phyloP scores from a whole-genome alignment of 2,888 invertebrate genomes.

The Machimus rusticus region DNA sequence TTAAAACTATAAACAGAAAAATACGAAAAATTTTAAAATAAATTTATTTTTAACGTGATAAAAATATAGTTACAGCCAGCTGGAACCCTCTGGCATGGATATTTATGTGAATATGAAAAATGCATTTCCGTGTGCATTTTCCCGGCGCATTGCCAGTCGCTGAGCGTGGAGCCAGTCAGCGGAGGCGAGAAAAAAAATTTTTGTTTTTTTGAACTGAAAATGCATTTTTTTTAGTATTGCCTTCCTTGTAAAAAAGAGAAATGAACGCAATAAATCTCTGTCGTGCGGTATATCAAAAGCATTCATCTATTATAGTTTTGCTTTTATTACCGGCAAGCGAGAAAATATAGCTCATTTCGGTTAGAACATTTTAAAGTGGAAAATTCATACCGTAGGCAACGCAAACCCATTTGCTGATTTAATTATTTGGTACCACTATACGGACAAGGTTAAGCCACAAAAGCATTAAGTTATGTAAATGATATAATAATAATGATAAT shows the following conservation, averaged over 20 bases:
- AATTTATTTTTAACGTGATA: neutral
- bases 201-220: neutral
- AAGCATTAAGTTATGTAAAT: neutral
- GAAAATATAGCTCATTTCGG: conserved; percentile 5
- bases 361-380: neutral
- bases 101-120: conserved; percentile 8
- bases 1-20: neutral
- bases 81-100: neutral
- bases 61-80: neutral
- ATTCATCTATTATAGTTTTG: neutral
- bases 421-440: neutral
- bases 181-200: neutral
- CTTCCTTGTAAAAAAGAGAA: neutral
- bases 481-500: neutral
- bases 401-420: neutral
- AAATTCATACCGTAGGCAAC: neutral
- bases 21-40: neutral
- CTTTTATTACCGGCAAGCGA: neutral
- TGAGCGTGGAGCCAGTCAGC: neutral
- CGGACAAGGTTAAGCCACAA: neutral
- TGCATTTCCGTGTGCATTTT: neutral
- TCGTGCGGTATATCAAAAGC: conserved; percentile 7
- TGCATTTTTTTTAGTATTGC: neutral
- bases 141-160: neutral
- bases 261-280: conserved; percentile 17